Conservation (phyloP, 35 echinoderm and acorn worm species). For the Amphiura filiformis region DNA sequence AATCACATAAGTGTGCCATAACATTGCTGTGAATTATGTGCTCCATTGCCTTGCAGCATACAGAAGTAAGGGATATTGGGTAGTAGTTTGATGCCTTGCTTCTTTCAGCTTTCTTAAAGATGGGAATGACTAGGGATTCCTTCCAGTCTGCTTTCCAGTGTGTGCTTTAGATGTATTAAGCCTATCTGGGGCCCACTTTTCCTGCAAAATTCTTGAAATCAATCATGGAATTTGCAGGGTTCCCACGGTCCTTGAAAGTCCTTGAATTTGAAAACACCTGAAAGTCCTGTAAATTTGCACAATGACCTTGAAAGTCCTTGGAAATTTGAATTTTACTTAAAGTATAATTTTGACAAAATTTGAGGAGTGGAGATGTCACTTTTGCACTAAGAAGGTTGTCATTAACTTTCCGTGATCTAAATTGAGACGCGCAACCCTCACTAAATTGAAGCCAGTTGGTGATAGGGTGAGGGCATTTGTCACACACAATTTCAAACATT, state of each 20-base stretch:
- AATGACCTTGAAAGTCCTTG: no score
- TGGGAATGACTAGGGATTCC: not conserved
- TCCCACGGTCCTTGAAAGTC: no score
- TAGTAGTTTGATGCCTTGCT: not conserved
- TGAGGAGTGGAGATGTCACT: no score
- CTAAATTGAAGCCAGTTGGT: conserved; percentile 3
- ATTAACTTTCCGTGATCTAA: conserved; percentile 5
- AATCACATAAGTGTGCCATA: not conserved
- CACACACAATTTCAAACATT: conserved; percentile 3
- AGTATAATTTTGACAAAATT: no score
- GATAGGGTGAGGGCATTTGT: conserved; percentile 8
- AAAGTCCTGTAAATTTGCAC: no score
- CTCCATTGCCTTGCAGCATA: not conserved
- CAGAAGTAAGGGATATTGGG: not conserved
- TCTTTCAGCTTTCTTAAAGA: not conserved
- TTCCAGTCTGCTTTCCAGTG: not conserved
- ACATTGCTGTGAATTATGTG: not conserved
- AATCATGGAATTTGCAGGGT: no score
- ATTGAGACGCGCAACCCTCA: not conserved
- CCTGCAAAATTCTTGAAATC: no score
- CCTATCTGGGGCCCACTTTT: no score
- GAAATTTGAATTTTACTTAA: no score
- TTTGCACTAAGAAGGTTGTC: not conserved
- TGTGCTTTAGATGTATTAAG: no score
- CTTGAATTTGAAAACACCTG: no score